Conservation (phyloP, 2,888 invertebrate species). For the Cenopis cana region DNA sequence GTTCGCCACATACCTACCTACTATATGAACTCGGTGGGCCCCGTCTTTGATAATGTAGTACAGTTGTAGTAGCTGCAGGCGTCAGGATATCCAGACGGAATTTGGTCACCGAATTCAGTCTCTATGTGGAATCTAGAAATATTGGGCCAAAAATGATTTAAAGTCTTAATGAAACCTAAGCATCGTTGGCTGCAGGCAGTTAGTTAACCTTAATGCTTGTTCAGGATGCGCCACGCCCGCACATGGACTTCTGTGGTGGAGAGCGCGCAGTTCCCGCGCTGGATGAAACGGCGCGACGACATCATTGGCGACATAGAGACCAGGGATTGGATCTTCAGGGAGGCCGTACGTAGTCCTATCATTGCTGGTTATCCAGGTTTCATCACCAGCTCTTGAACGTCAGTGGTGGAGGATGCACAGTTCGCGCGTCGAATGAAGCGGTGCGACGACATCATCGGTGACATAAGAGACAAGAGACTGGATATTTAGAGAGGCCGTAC, state of each 20-base stretch:
- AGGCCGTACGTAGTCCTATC: slow-evolving; percentile 82
- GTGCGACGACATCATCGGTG: no score
- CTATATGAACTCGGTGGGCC: no score
- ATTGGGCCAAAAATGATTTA: no score
- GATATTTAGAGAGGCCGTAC: slow-evolving; percentile 91
- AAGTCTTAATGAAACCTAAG: no score
- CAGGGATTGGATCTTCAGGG: slow-evolving; percentile 93
- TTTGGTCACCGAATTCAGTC: no score
- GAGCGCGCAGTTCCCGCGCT: slow-evolving; percentile 60
- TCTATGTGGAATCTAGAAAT: no score
- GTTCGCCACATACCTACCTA: no score
- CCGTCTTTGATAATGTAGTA: no score
- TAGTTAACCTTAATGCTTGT: not conserved
- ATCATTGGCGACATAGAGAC: slow-evolving; percentile 92
- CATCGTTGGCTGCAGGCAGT: no score
- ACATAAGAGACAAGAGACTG: slow-evolving; percentile 92
- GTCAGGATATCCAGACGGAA: no score
- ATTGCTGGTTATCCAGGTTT: no score
- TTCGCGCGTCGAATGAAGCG: slow-evolving; percentile 82
- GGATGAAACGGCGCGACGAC: slow-evolving; percentile 85
- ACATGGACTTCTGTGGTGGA: slow-evolving; percentile 71
- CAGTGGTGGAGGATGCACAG: slow-evolving; percentile 42
- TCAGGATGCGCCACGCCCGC: slow-evolving; percentile 76
- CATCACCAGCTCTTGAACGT: not conserved
- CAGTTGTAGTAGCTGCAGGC: no score